Percentiles rank a stretch among this genome's conserved stretches.
Evolutionary conservation across 1,140 invertebrate genomes (phyloP).

Genomic region (Zaprionus africanus): DNA sequence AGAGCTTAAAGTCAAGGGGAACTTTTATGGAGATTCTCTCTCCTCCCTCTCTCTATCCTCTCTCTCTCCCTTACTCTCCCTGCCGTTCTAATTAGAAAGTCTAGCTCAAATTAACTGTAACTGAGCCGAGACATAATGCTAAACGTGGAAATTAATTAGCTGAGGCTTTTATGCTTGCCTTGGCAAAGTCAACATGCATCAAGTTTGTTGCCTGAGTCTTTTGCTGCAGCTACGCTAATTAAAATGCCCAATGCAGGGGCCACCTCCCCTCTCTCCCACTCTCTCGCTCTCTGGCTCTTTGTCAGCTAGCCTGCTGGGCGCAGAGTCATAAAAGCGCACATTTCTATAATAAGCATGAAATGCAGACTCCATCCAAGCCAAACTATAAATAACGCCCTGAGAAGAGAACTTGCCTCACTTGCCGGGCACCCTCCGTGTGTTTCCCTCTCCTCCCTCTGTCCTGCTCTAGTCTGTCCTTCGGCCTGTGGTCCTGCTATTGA

Average conservation of each 20-base stretch:
- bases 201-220: slow-evolving; percentile 48
- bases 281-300: neutral
- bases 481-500: slow-evolving; percentile 58
- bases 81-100: slow-evolving; percentile 36
- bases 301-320: slow-evolving; percentile 54
- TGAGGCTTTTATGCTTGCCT: slow-evolving; percentile 29
- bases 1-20: neutral
- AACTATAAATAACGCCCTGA: slow-evolving; percentile 77
- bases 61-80: neutral
- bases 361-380: slow-evolving; percentile 42
- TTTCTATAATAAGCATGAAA: slow-evolving; percentile 80
- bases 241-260: slow-evolving; percentile 64
- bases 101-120: slow-evolving; percentile 47
- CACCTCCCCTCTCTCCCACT: neutral
- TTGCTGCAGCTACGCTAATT: slow-evolving; percentile 56
- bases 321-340: slow-evolving; percentile 73
- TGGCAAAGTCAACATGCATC: slow-evolving; percentile 49
- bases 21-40: neutral
- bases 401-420: slow-evolving; percentile 5
- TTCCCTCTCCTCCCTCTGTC: neutral
- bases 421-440: neutral
- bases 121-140: slow-evolving; percentile 35
- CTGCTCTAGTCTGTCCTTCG: slow-evolving; percentile 27
- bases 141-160: slow-evolving; percentile 63
- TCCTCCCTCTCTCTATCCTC: neutral